phyloP scores from a whole-genome alignment of 2,113 vertebrate genomes.

The Leucopsar rothschildi region DNA sequence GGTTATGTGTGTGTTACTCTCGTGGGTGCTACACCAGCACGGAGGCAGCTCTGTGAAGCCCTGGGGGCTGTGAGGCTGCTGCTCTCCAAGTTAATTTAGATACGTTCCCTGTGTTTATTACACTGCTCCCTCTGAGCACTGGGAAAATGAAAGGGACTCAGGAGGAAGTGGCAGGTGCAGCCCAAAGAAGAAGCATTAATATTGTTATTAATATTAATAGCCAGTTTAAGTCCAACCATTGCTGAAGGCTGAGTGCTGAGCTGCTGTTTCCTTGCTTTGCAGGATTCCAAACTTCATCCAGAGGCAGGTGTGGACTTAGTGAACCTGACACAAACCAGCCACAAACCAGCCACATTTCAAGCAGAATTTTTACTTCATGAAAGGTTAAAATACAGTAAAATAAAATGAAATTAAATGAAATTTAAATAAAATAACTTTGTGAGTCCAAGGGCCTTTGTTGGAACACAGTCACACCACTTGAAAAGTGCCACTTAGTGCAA shows the following conservation, averaged over 20 bases:
- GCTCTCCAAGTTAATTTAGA: neutral
- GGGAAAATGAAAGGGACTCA: neutral
- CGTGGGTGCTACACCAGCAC: neutral
- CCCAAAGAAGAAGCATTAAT: neutral
- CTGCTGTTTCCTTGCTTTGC: neutral
- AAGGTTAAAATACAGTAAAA: neutral
- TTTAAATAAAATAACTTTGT: neutral
- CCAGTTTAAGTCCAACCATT: neutral
- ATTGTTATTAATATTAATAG: neutral
- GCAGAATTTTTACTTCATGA: neutral
- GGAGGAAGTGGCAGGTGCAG: neutral
- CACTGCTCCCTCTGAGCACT: neutral
- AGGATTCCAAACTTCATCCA: neutral
- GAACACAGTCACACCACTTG: neutral
- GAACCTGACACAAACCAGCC: neutral
- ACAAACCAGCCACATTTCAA: neutral
- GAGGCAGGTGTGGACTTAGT: too few relatives aligned
- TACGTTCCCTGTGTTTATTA: fast-evolving
- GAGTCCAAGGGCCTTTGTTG: neutral
- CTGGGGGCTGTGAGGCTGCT: neutral
- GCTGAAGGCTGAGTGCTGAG: neutral
- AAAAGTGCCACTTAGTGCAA: neutral
- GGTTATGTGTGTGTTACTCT: neutral
- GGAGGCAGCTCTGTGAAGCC: neutral
- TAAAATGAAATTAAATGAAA: neutral